phyloP scores from a whole-genome alignment of 2,113 vertebrate species.

The Hirundichthys speculiger region DNA sequence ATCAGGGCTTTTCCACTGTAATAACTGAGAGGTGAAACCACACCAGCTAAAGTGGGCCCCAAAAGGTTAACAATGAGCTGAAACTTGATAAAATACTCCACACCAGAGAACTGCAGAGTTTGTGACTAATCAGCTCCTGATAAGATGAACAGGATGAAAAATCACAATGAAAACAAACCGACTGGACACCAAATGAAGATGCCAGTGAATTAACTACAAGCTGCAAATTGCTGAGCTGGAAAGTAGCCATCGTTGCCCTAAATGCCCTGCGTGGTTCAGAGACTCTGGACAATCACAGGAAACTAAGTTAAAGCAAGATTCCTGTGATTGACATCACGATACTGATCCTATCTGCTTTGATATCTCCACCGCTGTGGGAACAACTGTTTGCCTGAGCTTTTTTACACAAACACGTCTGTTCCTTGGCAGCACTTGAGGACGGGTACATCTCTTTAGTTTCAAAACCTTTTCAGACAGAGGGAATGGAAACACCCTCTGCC shows the following conservation, averaged over 20 bases:
- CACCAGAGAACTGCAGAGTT: background rate
- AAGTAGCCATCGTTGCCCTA: background rate
- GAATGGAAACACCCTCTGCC: constrained; percentile 42
- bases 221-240: background rate
- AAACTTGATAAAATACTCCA: background rate
- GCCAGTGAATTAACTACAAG: background rate
- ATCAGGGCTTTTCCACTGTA: background rate
- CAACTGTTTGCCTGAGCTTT: constrained; percentile 9
- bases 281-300: constrained; percentile 58
- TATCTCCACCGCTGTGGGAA: constrained; percentile 29
- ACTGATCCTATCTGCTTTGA: constrained; percentile 21
- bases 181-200: background rate
- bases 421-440: background rate
- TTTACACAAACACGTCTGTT: background rate
- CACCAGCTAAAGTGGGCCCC: background rate
- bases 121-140: background rate
- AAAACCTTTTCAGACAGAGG: constrained; percentile 27
- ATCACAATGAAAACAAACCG: background rate
- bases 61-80: background rate
- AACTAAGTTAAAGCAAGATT: constrained; percentile 13
- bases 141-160: background rate
- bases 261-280: background rate
- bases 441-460: constrained; percentile 23
- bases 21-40: background rate
- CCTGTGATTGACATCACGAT: constrained; percentile 39